Conservation (phyloP, 2,113 vertebrate species). For the Condylura cristata region DNA sequence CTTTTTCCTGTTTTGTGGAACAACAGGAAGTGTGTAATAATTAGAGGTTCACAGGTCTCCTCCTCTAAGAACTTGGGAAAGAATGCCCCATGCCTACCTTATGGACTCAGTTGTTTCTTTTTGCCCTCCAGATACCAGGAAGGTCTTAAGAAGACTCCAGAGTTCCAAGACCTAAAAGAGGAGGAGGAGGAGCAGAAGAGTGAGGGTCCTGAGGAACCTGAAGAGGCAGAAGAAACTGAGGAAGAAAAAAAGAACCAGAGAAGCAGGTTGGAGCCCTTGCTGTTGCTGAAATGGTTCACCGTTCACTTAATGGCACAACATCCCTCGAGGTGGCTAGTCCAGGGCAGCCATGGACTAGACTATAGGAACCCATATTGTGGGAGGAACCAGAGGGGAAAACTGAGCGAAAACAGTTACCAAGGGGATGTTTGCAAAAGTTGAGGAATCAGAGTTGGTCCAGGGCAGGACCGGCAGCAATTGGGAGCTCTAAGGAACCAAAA, state of each 20-base stretch:
- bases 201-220: constrained; percentile 81
- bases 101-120: constrained; percentile 42
- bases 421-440: not conserved
- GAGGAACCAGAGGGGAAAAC: not conserved
- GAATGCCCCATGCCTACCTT: not conserved
- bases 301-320: not conserved
- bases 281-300: not conserved
- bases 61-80: constrained; percentile 11
- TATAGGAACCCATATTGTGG: not conserved
- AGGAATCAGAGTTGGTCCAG: not conserved
- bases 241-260: constrained; percentile 82
- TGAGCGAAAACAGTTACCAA: not conserved
- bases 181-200: constrained; percentile 86
- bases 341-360: not conserved
- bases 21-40: constrained; percentile 51
- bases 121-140: constrained; percentile 86
- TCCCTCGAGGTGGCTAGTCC: not conserved
- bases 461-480: not conserved
- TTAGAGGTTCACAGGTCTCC: not conserved
- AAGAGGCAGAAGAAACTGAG: constrained; percentile 84
- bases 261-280: constrained; percentile 82
- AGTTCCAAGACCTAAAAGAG: constrained; percentile 86
- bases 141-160: constrained; percentile 88
- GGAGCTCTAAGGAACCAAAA: not conserved
- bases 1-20: constrained; percentile 71